Evolutionary conservation across 2,888 invertebrate species (phyloP), one percentile per base, ranked within the genome.

Genomic region (Leptinotarsa peninsularis): DNA sequence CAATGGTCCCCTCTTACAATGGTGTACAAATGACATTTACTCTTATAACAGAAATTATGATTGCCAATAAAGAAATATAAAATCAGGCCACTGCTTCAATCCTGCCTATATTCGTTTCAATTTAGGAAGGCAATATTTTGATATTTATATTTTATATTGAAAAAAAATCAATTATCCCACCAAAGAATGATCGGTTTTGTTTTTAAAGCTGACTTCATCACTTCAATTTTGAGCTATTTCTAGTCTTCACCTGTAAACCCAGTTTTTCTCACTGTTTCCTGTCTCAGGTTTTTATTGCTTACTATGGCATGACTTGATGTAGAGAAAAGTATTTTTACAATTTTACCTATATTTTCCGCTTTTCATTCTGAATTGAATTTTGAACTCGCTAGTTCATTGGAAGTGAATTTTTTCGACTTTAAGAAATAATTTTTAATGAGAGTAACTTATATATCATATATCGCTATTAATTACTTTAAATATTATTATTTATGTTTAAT

Each of bases 401-500:
- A 60, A 21, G n/a, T 43, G 33, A 63, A 63, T 27, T 63, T 63
- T 63, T n/a, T 63, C 63, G 2, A 7, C 27, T 21, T 15, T n/a
- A n/a, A n/a, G 43, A 10, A 43, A 27, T 63, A 43, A 33, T 63
- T 63, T 63, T 63, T n/a, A 63, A 33, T 43, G 43, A 33, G 63
- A 63, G 13, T 63, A 43, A 33, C 17, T 63, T 33, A 63, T 63
- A 17, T 63, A 63, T 63, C 58, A 58, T 58, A 58, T 58, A 58
- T 58, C 23, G 58, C 58, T 63, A 63, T 33, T 63, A 43, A 13
- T 63, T 63, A 63, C 63, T 63, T 33, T n/a, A 43, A 63, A 63
- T 63, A 63, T 18, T 63, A 63, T 33, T 63, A 63, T 63, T 63
- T 63, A 63, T 63, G 63, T 63, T 17, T 63, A 23, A 63, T 43